phyloP scores from a whole-genome alignment of 2,113 vertebrate genomes.

The Catharus fuscescens region DNA sequence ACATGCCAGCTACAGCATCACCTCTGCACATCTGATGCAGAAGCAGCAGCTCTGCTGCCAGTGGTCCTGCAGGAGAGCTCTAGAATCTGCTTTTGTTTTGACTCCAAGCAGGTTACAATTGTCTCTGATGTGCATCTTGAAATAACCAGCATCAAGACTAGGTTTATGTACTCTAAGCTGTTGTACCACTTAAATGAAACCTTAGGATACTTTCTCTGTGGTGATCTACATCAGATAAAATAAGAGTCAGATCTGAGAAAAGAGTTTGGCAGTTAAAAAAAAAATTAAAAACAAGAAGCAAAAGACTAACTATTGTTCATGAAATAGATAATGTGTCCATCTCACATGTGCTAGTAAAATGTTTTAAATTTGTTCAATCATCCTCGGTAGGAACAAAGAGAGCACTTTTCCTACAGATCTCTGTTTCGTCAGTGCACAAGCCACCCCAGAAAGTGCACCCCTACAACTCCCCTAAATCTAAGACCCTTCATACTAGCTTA shows the following conservation, averaged over 20 bases:
- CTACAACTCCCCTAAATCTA: not conserved
- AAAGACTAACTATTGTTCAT: not conserved
- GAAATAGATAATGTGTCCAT: not conserved
- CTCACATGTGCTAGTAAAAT: not conserved
- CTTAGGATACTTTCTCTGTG: not conserved
- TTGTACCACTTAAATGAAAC: not conserved
- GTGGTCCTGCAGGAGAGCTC: not conserved
- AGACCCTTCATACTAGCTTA: not conserved
- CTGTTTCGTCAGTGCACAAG: not conserved
- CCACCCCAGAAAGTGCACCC: not conserved
- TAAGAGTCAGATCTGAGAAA: not conserved
- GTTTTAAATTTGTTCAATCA: not conserved
- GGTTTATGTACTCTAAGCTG: not conserved
- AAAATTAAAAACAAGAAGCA: not conserved
- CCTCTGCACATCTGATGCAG: not conserved
- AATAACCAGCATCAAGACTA: not conserved
- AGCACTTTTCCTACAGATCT: not conserved
- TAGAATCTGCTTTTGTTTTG: not conserved
- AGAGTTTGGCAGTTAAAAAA: not conserved
- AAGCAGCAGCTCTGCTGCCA: not conserved
- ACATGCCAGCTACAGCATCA: not conserved
- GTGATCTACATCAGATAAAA: not conserved
- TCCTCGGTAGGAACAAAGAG: not conserved
- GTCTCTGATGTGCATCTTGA: not conserved
- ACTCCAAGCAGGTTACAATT: not conserved